These are phyloP conservation scores for Andrena marginata DNA, from an alignment of 2,888 invertebrate genomes.

Conservation along the genomic window DNA sequence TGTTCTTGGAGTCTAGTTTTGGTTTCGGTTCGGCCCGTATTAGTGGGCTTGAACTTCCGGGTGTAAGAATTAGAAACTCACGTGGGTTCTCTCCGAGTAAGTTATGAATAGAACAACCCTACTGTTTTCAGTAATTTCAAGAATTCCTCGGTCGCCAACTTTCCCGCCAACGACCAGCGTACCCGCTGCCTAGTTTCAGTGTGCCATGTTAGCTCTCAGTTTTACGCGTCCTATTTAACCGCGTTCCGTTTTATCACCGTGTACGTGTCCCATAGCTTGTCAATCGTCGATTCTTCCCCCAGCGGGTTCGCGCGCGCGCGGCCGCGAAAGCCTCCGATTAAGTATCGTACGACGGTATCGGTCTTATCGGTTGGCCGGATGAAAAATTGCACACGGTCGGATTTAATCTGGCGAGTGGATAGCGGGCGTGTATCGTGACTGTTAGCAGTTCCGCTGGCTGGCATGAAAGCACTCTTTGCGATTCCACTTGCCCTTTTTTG, in stretches of 20 bases:
- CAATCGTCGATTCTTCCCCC: conserved; percentile 22
- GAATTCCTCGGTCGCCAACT: conserved; percentile 55
- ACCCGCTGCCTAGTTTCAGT: conserved; percentile 29
- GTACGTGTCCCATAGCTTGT: conserved; percentile 8
- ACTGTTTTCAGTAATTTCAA: background rate
- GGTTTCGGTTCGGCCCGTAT: no score
- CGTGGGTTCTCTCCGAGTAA: no score
- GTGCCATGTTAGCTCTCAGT: conserved; percentile 32
- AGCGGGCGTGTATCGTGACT: conserved; percentile 18
- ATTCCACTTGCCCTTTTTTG: conserved; percentile 16
- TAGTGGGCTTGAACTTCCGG: no score
- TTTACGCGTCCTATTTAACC: conserved; percentile 45
- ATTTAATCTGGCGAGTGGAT: conserved; percentile 22
- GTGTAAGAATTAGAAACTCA: no score
- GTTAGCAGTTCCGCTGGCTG: background rate
- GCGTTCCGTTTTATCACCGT: conserved; percentile 20
- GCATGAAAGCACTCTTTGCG: conserved; percentile 16
- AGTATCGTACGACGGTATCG: conserved; percentile 21
- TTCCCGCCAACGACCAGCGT: conserved; percentile 61
- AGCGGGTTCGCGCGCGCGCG: conserved; percentile 23
- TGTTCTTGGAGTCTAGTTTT: no score
- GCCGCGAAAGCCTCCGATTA: conserved; percentile 24
- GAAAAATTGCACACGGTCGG: conserved; percentile 24
- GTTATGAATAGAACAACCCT: no score
- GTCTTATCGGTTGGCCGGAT: conserved; percentile 19